A percentile compares a stretch with the other conserved stretches of the same genome.
These are phyloP conservation scores for Phocoena sinus DNA, from an alignment of 2,113 vertebrate genomes.

Conservation along the genomic window DNA sequence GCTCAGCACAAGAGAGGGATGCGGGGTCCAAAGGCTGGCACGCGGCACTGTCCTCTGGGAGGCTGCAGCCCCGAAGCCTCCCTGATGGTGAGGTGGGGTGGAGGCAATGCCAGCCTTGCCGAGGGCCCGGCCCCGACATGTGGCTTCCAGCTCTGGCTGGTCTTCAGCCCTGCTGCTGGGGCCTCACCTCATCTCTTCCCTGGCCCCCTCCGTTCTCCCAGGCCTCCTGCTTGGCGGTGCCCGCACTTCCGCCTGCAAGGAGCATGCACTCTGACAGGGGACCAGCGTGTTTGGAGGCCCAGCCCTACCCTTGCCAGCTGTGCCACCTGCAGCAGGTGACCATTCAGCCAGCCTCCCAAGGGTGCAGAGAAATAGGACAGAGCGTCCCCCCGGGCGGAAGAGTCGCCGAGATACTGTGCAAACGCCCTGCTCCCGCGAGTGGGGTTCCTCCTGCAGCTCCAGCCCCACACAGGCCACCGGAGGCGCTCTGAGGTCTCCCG, in stretches of 20 bases:
- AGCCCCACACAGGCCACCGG: background rate
- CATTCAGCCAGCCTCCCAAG: background rate
- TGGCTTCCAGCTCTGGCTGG: rapidly evolving
- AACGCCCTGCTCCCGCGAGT: rapidly evolving
- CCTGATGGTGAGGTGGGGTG: background rate
- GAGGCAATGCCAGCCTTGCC: rapidly evolving
- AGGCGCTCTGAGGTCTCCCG: background rate
- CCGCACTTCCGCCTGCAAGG: background rate
- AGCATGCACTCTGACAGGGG: too few relatives aligned
- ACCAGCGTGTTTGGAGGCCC: background rate
- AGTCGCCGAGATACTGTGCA: rapidly evolving
- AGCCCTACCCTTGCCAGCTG: background rate
- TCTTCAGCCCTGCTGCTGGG: background rate
- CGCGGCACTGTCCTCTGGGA: background rate
- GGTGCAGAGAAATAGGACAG: background rate
- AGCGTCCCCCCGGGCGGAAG: rapidly evolving
- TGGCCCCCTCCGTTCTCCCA: background rate
- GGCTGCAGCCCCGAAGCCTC: background rate
- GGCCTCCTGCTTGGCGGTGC: background rate
- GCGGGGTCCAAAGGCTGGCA: rapidly evolving
- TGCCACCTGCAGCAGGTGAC: too few relatives aligned
- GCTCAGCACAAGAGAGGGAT: background rate
- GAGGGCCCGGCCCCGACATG: rapidly evolving
- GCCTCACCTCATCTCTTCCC: too few relatives aligned
- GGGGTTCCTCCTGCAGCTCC: background rate